Percentiles rank a stretch among this genome's conserved stretches.
phyloP scores from a whole-genome alignment of 1,140 invertebrate species.

The Atta texana region DNA sequence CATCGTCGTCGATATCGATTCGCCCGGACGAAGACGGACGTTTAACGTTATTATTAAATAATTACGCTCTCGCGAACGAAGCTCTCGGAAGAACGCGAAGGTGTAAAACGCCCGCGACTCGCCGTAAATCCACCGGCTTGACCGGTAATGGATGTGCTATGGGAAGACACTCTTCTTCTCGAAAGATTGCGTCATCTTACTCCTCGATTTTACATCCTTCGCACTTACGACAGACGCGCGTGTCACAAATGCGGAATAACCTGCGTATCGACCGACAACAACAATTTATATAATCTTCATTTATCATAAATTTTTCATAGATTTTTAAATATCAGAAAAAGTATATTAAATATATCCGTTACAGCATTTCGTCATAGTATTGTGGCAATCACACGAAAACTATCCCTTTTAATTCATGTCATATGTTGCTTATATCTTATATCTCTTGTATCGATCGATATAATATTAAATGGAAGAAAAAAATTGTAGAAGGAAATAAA shows the following conservation, averaged over 20 bases:
- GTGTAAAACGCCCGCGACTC: conserved; percentile 40
- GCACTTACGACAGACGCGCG: conserved; percentile 6
- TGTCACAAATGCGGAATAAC: conserved; percentile 4
- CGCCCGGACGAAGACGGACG: background rate
- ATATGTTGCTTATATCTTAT: background rate
- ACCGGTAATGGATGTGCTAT: conserved; percentile 30
- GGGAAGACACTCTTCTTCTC: conserved; percentile 14
- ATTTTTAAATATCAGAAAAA: background rate
- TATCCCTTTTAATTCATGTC: background rate
- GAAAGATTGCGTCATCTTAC: background rate
- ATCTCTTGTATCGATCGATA: background rate
- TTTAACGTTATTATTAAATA: conserved; percentile 57
- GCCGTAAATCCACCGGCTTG: conserved; percentile 41
- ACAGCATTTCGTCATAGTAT: background rate
- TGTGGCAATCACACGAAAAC: background rate
- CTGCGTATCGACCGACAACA: background rate
- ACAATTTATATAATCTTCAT: conserved; percentile 20
- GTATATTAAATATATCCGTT: background rate
- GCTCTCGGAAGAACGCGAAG: conserved; percentile 19
- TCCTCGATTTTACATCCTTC: conserved; percentile 20
- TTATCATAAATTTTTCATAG: background rate
- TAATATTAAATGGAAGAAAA: background rate
- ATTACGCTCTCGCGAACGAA: conserved; percentile 36
- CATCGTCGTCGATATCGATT: conserved; percentile 39
- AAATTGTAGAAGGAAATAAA: background rate